These are phyloP conservation scores for Leptoclinus maculatus DNA, from an alignment of 2,797 vertebrate genomes.

Conservation along the genomic window DNA sequence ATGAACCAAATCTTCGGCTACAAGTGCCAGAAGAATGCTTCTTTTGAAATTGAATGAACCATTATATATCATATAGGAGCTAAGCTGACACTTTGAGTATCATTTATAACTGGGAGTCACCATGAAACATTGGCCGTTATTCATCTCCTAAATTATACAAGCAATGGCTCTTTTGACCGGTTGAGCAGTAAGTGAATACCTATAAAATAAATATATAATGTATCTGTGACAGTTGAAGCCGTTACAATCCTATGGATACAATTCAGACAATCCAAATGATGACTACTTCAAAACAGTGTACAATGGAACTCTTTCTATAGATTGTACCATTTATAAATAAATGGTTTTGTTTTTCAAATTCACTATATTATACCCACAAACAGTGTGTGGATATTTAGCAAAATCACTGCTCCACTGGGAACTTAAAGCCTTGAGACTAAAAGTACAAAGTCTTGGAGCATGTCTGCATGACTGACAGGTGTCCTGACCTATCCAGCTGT, in stretches of 20 bases:
- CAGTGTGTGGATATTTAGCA: too few relatives aligned
- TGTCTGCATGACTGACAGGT: too few relatives aligned
- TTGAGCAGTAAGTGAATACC: not conserved
- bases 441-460: too few relatives aligned
- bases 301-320: not conserved
- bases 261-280: not conserved
- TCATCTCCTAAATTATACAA: not conserved
- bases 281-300: not conserved
- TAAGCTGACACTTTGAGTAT: too few relatives aligned
- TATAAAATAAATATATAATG: not conserved
- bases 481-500: too few relatives aligned
- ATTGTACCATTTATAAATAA: not conserved
- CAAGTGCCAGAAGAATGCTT: too few relatives aligned
- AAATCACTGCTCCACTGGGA: too few relatives aligned
- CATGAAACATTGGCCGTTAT: not conserved
- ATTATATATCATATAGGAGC: not conserved
- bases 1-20: too few relatives aligned
- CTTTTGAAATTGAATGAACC: too few relatives aligned
- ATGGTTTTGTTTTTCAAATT: not conserved
- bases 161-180: not conserved
- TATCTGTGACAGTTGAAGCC: not conserved
- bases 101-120: not conserved
- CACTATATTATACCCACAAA: too few relatives aligned
- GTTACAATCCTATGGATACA: not conserved
- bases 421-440: too few relatives aligned